Evolutionary conservation across 2,888 invertebrate genomes (phyloP).

Genomic region (Tetanocera ferruginea): DNA sequence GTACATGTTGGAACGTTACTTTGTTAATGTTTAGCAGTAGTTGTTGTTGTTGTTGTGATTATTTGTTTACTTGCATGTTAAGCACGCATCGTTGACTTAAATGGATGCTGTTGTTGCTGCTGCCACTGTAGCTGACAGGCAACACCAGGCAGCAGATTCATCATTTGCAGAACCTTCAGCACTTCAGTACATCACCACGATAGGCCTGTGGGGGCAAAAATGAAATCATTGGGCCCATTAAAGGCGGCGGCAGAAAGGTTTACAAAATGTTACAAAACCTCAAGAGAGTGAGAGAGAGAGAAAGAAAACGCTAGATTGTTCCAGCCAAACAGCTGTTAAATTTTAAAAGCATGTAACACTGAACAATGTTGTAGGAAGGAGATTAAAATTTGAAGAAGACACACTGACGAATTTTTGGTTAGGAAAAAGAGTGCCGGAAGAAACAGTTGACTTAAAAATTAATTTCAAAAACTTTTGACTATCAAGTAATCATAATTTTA

Average conservation of each 20-base stretch:
- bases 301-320: background rate
- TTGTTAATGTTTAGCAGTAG: background rate
- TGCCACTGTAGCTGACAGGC: constrained; percentile 29
- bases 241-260: background rate
- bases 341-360: constrained; percentile 21
- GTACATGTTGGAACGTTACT: constrained; percentile 6
- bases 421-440: too few species aligned
- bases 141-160: constrained; percentile 16
- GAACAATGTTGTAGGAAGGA: too few species aligned
- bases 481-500: too few species aligned
- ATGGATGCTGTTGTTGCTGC: constrained; percentile 29
- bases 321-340: constrained; percentile 5
- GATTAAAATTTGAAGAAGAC: too few species aligned
- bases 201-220: constrained; percentile 26
- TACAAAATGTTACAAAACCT: background rate
- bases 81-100: constrained; percentile 43
- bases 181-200: constrained; percentile 20
- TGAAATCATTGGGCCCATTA: constrained; percentile 5
- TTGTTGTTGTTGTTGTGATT: constrained; percentile 13
- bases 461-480: too few species aligned
- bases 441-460: too few species aligned
- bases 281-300: background rate
- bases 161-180: constrained; percentile 27
- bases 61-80: constrained; percentile 46
- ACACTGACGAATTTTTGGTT: too few species aligned